phyloP scores from a whole-genome alignment of 2,113 vertebrate genomes.

The Scalopus aquaticus region DNA sequence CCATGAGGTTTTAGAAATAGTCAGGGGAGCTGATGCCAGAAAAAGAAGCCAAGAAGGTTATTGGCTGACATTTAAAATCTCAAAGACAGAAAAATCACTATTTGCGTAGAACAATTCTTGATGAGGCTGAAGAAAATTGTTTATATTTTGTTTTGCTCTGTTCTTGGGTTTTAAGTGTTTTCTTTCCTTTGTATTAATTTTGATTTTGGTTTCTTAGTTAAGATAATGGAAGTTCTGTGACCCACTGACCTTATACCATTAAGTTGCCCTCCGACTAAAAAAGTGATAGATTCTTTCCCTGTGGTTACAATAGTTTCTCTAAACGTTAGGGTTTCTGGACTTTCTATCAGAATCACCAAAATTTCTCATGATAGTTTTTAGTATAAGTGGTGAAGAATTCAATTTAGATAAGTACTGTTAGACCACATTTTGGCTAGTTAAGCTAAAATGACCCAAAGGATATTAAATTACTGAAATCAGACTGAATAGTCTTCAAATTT shows the following conservation, averaged over 20 bases:
- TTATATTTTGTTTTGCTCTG: slow-evolving; percentile 56
- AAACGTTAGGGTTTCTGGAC: not conserved
- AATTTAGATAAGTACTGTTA: not conserved
- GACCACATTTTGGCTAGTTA: not conserved
- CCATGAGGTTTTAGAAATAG: slow-evolving; percentile 55
- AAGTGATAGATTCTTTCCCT: not conserved
- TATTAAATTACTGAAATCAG: not conserved
- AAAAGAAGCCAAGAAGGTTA: slow-evolving; percentile 64
- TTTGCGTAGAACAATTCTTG: slow-evolving; percentile 53
- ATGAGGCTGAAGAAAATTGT: slow-evolving; percentile 45
- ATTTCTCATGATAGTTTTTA: not conserved
- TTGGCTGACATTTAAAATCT: slow-evolving; percentile 77
- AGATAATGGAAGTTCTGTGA: slow-evolving; percentile 26
- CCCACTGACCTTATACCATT: slow-evolving; percentile 50
- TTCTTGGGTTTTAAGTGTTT: slow-evolving; percentile 8
- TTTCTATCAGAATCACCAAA: not conserved
- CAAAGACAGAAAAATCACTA: slow-evolving; percentile 71
- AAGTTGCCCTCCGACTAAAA: slow-evolving; percentile 56
- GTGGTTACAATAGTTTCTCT: not conserved
- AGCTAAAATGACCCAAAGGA: not conserved
- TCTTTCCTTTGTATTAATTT: slow-evolving; percentile 21
- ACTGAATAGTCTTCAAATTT: not conserved
- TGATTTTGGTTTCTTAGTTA: slow-evolving; percentile 46
- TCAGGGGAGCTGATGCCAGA: slow-evolving; percentile 23
- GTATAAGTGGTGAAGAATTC: not conserved